Evolutionary conservation across 2,797 vertebrate species (phyloP), one percentile per base, ranked within the genome.

Genomic region (Phataginus tetradactyla): DNA sequence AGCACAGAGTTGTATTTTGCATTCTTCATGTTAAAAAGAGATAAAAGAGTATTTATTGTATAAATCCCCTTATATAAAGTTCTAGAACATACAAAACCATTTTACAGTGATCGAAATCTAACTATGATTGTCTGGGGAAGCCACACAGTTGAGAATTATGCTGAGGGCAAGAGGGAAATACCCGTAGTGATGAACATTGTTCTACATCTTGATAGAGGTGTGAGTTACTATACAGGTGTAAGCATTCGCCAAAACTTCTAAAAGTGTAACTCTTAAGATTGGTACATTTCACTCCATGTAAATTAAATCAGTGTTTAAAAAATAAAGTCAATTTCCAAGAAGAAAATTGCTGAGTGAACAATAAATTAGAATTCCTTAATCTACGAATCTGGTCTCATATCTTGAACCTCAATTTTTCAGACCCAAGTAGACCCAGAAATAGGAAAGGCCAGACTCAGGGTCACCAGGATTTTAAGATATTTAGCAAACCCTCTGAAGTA

Each of bases 271-370:
- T 86, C 69, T 85, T 83, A 86, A 86, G 63, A 78, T 78, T 21
- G 57, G 63, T 68, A 25, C 17, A 57, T 92, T 84, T 93, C 45
- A 84, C 21, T 34, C 32, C 25, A 59, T 86, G 27, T 61, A 90
- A 94, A 86, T 89, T 72, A 95, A 88, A 61, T 87, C 57, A 32
- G n/a, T 68, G 42, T 77, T 86, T 37, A 42, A 80, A 39, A 84
- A 51, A 27, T 86, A 45, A 25, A 86, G 23, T 78, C 63, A 72
- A 63, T 78, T 72, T 14, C 74, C 59, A 92, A 94, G 34, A 92
- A 84, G 49, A 84, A 96, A 92, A 96, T 2, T 79, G 9, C 71
- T 81, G 29, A 93, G 25, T 75, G 39, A 84, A 45, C 37, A 69
- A 51, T 94, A 59, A 51, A 14, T 81, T 61, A 32, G 34, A 68